A percentile compares a stretch with the other conserved stretches of the same genome.
Conservation (phyloP, 2,888 invertebrate species). For the Phymatocera aterrima region DNA sequence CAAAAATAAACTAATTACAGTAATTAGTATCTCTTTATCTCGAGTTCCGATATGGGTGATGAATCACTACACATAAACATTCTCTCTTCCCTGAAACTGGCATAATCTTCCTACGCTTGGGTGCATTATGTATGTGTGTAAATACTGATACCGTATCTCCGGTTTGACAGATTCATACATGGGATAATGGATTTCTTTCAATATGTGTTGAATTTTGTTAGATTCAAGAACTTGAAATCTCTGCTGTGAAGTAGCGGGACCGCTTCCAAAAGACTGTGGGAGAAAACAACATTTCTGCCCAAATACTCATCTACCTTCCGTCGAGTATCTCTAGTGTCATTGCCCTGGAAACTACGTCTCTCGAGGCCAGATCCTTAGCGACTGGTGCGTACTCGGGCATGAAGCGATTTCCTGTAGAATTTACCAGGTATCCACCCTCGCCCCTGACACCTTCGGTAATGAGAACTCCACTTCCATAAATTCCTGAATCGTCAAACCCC, state of each 20-base stretch:
- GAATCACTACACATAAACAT: neutral
- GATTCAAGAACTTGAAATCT: neutral
- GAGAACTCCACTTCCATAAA: constrained; percentile 98
- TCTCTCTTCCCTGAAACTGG: neutral
- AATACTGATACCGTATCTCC: constrained; percentile 8
- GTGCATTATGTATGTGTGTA: neutral
- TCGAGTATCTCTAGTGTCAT: constrained; percentile 98
- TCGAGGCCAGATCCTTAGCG: constrained; percentile 97
- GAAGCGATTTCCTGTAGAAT: constrained; percentile 96
- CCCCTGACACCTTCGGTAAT: constrained; percentile 98
- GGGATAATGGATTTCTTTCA: neutral
- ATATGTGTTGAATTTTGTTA: neutral
- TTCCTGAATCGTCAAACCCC: constrained; percentile 77
- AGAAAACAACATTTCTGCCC: neutral
- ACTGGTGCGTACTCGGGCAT: constrained; percentile 99
- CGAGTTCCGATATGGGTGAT: neutral
- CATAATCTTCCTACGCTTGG: neutral
- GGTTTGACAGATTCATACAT: neutral
- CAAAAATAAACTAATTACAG: constrained; percentile 4
- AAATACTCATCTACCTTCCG: constrained; percentile 77
- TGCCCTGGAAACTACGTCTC: constrained; percentile 97
- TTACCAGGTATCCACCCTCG: constrained; percentile 96
- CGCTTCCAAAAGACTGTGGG: neutral
- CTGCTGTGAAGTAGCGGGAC: neutral
- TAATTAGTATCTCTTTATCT: constrained; percentile 16